Percentiles rank a stretch among this genome's conserved stretches.
These are phyloP conservation scores for Drosophila watanabei DNA, from an alignment of 1,140 invertebrate genomes.

Conservation along the genomic window DNA sequence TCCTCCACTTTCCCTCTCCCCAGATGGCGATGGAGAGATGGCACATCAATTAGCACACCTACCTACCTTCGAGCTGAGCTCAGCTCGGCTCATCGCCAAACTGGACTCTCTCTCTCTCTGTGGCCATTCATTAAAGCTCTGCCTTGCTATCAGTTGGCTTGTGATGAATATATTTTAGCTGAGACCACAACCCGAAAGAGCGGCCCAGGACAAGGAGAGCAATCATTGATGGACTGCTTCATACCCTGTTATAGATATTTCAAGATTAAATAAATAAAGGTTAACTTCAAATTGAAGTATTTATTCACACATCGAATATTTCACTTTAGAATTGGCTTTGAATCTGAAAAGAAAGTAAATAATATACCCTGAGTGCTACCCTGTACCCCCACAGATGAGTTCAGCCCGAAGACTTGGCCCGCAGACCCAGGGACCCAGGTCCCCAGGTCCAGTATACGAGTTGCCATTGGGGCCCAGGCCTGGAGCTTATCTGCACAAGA, in stretches of 20 bases:
- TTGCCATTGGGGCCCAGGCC: neutral
- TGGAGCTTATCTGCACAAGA: conserved; percentile 69
- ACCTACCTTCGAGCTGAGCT: conserved; percentile 60
- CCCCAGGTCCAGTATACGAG: conserved; percentile 3
- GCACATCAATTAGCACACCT: conserved; percentile 83
- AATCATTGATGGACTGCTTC: neutral
- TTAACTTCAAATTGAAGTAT: too few species aligned
- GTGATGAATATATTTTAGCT: conserved; percentile 81
- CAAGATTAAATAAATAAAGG: neutral
- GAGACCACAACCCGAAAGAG: conserved; percentile 59
- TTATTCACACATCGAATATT: accelerated
- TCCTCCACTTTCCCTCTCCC: neutral
- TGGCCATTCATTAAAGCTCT: conserved; percentile 78
- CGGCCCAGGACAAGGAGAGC: conserved; percentile 1
- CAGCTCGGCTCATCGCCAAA: conserved; percentile 23
- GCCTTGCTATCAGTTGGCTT: conserved; percentile 59
- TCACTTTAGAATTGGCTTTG: accelerated
- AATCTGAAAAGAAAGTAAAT: neutral
- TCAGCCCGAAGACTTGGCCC: conserved; percentile 8
- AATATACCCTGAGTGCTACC: conserved; percentile 9
- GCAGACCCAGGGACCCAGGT: conserved; percentile 9
- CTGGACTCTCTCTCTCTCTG: conserved; percentile 34
- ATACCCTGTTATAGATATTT: neutral
- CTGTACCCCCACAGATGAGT: conserved; percentile 9
- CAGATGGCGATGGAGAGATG: conserved; percentile 60